Conservation (phyloP, 2,113 vertebrate species). For the Crotalus viridis region DNA sequence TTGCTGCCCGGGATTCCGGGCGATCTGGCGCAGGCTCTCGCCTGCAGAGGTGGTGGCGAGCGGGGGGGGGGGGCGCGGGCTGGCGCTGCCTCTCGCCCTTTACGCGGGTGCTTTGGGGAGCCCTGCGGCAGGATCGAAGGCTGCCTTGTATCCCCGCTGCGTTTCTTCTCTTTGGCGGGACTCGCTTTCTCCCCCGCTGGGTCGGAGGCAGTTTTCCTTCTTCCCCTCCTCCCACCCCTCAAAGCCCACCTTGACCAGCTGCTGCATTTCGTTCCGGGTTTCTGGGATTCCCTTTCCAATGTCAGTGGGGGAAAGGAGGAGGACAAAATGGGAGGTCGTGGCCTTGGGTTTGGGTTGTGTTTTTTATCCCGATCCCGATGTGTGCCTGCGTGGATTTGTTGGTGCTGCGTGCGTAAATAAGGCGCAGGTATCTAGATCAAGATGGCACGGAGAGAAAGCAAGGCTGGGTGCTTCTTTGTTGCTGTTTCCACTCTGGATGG, state of each 20-base stretch:
- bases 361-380: not conserved
- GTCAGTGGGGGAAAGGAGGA: not conserved
- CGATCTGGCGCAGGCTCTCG: not conserved
- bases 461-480: slow-evolving; percentile 21
- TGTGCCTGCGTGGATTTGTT: not conserved
- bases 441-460: not conserved
- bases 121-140: not conserved
- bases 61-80: not conserved
- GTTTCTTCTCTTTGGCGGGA: not conserved
- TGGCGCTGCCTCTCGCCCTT: not conserved
- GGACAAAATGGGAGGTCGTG: not conserved
- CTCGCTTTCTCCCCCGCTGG: not conserved
- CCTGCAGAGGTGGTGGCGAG: not conserved
- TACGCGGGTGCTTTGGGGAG: not conserved
- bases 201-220: not conserved
- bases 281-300: not conserved
- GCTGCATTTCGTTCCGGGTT: not conserved
- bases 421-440: not conserved
- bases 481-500: not conserved
- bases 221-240: not conserved
- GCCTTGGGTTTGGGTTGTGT: not conserved
- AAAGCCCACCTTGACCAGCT: not conserved
- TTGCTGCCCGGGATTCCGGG: not conserved
- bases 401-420: not conserved
- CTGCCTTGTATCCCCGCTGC: not conserved